Evolutionary conservation across 2,888 invertebrate species (phyloP).

Genomic region (Arctia plantaginis): DNA sequence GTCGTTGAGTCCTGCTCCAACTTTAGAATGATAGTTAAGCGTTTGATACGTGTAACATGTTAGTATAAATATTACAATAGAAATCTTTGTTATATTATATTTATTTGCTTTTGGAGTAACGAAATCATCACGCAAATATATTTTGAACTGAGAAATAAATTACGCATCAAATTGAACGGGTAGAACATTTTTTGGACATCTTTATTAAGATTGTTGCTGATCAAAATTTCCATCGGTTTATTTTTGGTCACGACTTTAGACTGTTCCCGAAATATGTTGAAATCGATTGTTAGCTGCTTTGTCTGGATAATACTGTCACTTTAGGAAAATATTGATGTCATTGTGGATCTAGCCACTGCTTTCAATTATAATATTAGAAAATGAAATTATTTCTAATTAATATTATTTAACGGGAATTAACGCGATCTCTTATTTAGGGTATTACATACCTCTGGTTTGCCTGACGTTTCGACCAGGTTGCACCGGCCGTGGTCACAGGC

Average conservation of each 20-base stretch:
- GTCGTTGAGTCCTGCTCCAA: not conserved
- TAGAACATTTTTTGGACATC: slow-evolving; percentile 30
- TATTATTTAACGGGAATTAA: no score
- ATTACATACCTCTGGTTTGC: no score
- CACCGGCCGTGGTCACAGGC: no score
- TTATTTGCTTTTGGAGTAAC: slow-evolving; percentile 28
- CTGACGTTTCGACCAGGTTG: no score
- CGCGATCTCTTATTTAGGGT: no score
- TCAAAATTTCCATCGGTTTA: not conserved
- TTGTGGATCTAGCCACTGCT: no score
- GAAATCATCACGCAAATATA: slow-evolving; percentile 28
- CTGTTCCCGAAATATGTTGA: not conserved
- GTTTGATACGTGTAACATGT: not conserved
- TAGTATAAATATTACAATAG: not conserved
- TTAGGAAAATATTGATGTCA: not conserved
- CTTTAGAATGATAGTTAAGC: not conserved
- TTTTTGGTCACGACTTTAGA: not conserved
- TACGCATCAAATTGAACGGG: slow-evolving; percentile 31
- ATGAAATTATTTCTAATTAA: no score
- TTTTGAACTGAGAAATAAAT: slow-evolving; percentile 32
- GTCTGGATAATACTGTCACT: not conserved
- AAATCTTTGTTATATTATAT: slow-evolving; percentile 4
- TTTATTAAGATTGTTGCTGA: slow-evolving; percentile 23
- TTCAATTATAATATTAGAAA: no score
- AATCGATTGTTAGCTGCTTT: no score